Base-by-base conservation (phyloP, 2,888 invertebrate genomes). In the Hesperia comma region DNA sequence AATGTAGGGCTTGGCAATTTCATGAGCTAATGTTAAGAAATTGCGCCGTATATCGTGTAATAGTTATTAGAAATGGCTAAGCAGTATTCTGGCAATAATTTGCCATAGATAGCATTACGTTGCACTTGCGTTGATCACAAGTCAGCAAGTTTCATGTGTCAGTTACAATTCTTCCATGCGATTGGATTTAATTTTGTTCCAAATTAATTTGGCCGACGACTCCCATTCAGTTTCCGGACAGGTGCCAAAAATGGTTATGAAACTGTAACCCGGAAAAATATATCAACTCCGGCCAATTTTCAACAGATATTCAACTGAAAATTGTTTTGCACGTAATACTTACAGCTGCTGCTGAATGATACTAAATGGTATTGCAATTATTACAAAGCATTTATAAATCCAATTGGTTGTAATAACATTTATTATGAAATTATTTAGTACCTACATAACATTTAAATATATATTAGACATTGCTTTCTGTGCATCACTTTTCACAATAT, bases 161-260 rank as follows among this genome's bases (percentile, higher is more conserved):
- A 51, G 51, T 40, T 37, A 41, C 26, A 57, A 61, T 51, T 40
- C 61, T 61, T 41, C 41, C 26, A n/a, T 53, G 53, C 40, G 37
- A 61, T 61, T 61, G 61, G 26, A 41, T 53, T 61, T 61, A 53
- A 61, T 61, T 61, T 41, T 54, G 61, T 61, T 41, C 26, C 61
- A 61, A 53, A 61, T 53, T 54, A 61, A 61, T 41, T 41, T 54
- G 61, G 40, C 21, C 53, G 15, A 54, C 40, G 40, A 37, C 21
- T 37, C 61, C 61, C 61, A 40, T 53, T 54, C 53, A 26, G 41
- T 17, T 51, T 17, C 12, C 61, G 40, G 51, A 51, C 61, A 51
- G 51, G 49, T 61, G 60, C 60, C 60, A 46, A 60, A 58, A 60
- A 60, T 49, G 60, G 60, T 49, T 61, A 61, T 61, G 60, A 61